Evolutionary conservation across 2,888 invertebrate genomes (phyloP), one percentile per base, ranked within the genome.

Genomic region (Ormyrus nitidulus): DNA sequence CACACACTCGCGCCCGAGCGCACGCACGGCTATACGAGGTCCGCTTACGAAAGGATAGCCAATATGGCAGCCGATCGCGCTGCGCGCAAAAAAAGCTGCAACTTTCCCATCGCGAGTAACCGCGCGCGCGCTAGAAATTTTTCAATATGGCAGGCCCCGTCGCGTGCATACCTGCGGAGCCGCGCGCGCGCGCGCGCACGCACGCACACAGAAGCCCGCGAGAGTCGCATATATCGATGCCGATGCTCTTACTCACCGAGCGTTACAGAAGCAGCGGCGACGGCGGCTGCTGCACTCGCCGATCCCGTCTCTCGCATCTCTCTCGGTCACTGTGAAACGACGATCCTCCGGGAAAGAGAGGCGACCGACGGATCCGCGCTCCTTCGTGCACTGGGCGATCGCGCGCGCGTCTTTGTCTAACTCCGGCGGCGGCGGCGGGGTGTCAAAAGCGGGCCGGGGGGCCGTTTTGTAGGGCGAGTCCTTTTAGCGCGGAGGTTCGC

Each of bases 91-190:
- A 34, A 34, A 34, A 34, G 4, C 34, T 34, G 34, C 34, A 34
- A 54, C 44, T 13, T 11, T 6, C 2, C 10, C 44, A 62, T 34
- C 62, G 46, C 54, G n/a, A n/a, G 34, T 46, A 58, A 9, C 48
- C 9, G 9, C 54, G 13, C 13, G 49, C 34, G 58, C 46, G 34
- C 53, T 66, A 66, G 51, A 64, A 66, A 78, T 78, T 72, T 66
- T 72, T 66, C 77, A 78, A 78, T 59, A 78, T 78, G 77, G 77
- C 76, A 75, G 69, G 44, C 56, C 58, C 58, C 34, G 34, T 34
- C 34, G 34, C 34, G 34, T 34, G 34, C 34, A 34, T 34, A 34
- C 34, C 34, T 6, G 58, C 49, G 7, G 34, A 11, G 44, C n/a
- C 54, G 44, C 56, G 46, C 56, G 46, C 71, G 73, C 71, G 73